phyloP scores from a whole-genome alignment of 2,797 vertebrate genomes.

The Anableps anableps region DNA sequence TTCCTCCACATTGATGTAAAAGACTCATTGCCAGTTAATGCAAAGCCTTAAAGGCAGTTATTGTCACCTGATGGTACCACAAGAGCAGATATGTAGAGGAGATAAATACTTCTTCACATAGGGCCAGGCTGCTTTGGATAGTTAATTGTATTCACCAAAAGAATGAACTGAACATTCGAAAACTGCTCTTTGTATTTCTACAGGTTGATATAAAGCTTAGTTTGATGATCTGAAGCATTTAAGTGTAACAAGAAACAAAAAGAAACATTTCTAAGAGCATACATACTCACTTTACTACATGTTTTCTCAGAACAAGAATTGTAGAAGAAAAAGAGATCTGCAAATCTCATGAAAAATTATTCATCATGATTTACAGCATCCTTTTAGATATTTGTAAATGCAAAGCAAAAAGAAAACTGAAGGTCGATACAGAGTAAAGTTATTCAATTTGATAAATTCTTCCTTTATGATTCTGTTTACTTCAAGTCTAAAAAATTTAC shows the following conservation, averaged over 20 bases:
- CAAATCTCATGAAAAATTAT: slow-evolving; percentile 25
- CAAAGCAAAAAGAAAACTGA: background rate
- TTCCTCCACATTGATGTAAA: too few relatives aligned
- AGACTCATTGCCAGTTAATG: background rate
- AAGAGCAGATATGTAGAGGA: too few relatives aligned
- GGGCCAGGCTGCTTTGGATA: too few relatives aligned
- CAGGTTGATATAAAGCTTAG: background rate
- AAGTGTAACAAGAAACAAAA: background rate
- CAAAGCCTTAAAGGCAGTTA: background rate
- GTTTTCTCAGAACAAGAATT: background rate
- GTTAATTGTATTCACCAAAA: too few relatives aligned
- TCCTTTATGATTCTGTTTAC: background rate
- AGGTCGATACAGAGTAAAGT: background rate
- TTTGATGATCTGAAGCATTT: background rate
- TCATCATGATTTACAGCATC: slow-evolving; percentile 19
- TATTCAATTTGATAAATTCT: background rate
- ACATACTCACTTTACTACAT: background rate
- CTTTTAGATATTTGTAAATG: slow-evolving; percentile 11
- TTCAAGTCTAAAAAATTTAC: background rate
- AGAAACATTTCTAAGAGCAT: background rate
- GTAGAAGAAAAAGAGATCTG: background rate
- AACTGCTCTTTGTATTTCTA: too few relatives aligned
- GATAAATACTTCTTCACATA: background rate
- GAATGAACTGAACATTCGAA: too few relatives aligned
- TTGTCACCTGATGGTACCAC: too few relatives aligned